Base-by-base conservation (phyloP, 2,888 invertebrate species). In the Drosophila picticornis region DNA sequence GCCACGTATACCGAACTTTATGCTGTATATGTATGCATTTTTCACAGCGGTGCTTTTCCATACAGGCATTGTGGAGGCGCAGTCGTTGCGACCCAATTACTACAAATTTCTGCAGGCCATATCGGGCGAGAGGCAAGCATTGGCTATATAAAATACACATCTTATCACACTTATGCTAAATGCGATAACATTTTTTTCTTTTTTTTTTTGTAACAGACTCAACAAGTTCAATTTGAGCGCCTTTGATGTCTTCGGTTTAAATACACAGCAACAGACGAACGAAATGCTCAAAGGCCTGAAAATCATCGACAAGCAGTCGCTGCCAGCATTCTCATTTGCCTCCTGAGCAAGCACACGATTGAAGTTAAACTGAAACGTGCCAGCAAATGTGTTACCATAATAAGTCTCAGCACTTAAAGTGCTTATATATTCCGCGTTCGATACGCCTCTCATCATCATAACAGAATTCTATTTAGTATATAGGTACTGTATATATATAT, bases 41-140 rank as follows among this genome's bases (percentile, higher is more conserved):
- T 96, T 96, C 79, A 97, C 97, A 6, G 96, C 96, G 16, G 93
- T 96, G 73, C 94, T 97, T 43, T 97, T 97, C 91, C 97, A 97
- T 93, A 95, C 95, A 9, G 97, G 96, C 61, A 95, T 97, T 43
- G 88, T 97, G 70, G 97, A 98, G 91, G 97, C 97, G 0, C 96
- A 96, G 69, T 96, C 96, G 89, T 92, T 98, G 75, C 94, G 97
- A 77, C 94, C 95, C n/a, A 97, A 96, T 64, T 98, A 98, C 93
- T 97, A 96, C 95, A 96, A 96, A 91, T 97, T 97, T 92, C 94
- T 98, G 50, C 94, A 95, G 77, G 94, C 94, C 71, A 94, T 97
- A 74, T 97, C 97, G 0, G 96, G 96, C 51, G 95, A 95, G 92
- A 94, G 95, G 95, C 95, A 90, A 93, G 85, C 78, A 46, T 31